phyloP scores from a whole-genome alignment of 1,140 invertebrate species.

The Vanessa tameamea region DNA sequence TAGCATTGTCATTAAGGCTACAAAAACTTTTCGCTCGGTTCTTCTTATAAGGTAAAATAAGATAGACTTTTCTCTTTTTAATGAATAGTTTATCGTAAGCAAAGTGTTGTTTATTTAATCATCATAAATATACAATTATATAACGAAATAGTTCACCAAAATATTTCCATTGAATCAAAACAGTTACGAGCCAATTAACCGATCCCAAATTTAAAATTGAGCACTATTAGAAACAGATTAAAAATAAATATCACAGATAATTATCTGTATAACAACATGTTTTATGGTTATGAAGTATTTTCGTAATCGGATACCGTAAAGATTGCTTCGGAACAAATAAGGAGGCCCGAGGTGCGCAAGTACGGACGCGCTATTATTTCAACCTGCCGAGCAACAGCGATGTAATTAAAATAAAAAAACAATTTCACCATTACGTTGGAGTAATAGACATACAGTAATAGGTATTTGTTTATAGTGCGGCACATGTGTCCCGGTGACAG shows the following conservation, averaged over 20 bases:
- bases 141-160: background rate
- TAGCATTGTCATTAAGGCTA: background rate
- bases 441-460: too few relatives aligned
- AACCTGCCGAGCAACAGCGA: slow-evolving; percentile 12
- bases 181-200: background rate
- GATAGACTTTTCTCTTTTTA: background rate
- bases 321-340: slow-evolving; percentile 33
- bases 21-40: background rate
- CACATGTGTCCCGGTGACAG: too few relatives aligned
- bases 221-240: background rate
- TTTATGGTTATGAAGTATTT: slow-evolving; percentile 7
- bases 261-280: background rate
- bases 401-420: slow-evolving; percentile 33
- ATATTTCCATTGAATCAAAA: background rate
- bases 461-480: too few relatives aligned
- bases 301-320: slow-evolving; percentile 33
- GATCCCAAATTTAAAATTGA: background rate
- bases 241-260: background rate
- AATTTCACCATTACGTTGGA: slow-evolving; percentile 1
- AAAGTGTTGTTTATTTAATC: too few relatives aligned
- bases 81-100: too few relatives aligned
- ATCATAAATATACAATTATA: background rate
- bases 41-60: background rate
- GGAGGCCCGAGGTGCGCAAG: slow-evolving; percentile 28
- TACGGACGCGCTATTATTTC: slow-evolving; percentile 29